Percentiles rank a stretch among this genome's conserved stretches.
phyloP scores from a whole-genome alignment of 2,113 vertebrate genomes.

The Strix uralensis region DNA sequence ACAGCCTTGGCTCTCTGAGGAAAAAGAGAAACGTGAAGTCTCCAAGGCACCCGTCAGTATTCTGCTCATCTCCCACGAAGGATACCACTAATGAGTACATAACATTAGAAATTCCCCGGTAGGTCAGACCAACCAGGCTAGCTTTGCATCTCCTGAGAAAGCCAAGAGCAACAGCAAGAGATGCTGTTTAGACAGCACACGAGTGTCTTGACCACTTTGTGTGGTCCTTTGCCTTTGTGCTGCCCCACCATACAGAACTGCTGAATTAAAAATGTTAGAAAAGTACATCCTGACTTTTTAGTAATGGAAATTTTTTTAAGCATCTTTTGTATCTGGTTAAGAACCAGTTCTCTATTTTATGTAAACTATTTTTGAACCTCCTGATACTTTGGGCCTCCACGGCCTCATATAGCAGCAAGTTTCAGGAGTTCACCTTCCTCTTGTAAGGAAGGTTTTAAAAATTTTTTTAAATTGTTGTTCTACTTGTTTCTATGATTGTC shows the following conservation, averaged over 20 bases:
- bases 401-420: not conserved
- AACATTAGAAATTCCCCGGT: not conserved
- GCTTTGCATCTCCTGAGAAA: not conserved
- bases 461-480: not conserved
- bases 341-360: not conserved
- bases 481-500: accelerated
- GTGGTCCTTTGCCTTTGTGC: not conserved
- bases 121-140: not conserved
- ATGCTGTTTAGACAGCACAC: not conserved
- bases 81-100: not conserved
- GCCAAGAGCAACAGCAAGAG: not conserved
- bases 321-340: not conserved
- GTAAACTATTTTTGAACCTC: not conserved
- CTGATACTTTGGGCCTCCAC: not conserved
- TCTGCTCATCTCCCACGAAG: not conserved
- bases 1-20: not conserved
- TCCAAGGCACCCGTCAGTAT: not conserved
- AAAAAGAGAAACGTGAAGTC: not conserved
- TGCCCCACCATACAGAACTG: not conserved
- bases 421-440: not conserved
- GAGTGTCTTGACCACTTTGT: not conserved
- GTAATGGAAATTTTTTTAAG: not conserved
- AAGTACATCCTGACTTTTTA: not conserved
- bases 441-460: not conserved
- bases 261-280: not conserved